phyloP scores from a whole-genome alignment of 2,888 invertebrate species.

The Drosophila colorata region DNA sequence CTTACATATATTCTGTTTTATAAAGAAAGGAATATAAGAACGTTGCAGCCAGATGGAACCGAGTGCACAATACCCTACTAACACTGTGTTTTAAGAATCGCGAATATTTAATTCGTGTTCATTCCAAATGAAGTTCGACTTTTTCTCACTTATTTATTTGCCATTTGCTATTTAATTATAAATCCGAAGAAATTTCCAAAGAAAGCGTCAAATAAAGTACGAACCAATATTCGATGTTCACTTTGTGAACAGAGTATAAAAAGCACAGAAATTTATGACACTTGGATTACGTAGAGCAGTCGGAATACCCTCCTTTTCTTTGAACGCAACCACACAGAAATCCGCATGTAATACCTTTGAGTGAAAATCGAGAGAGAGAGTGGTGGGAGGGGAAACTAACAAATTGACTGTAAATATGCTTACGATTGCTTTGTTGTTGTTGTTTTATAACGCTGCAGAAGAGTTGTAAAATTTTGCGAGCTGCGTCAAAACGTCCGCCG shows the following conservation, averaged over 20 bases:
- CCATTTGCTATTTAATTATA: too few relatives aligned
- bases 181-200: too few relatives aligned
- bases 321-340: constrained; percentile 24
- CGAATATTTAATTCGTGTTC: too few relatives aligned
- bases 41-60: background rate
- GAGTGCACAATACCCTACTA: background rate
- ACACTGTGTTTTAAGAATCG: too few relatives aligned
- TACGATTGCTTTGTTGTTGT: constrained; percentile 63
- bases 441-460: constrained; percentile 39
- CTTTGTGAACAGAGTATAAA: background rate
- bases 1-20: constrained; percentile 33
- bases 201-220: too few relatives aligned
- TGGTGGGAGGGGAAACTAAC: constrained; percentile 21
- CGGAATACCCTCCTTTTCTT: constrained; percentile 7
- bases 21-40: background rate
- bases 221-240: background rate
- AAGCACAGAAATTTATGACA: constrained; percentile 55
- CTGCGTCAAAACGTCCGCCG: constrained; percentile 72
- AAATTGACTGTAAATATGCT: constrained; percentile 79
- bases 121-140: too few relatives aligned
- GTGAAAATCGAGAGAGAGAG: constrained; percentile 1
- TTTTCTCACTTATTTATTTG: too few relatives aligned
- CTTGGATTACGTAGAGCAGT: constrained; percentile 47
- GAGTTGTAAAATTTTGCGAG: constrained; percentile 63
- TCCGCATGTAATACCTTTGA: constrained; percentile 39